Base-by-base conservation (phyloP, 1,140 invertebrate genomes). In the Zophobas atratus region DNA sequence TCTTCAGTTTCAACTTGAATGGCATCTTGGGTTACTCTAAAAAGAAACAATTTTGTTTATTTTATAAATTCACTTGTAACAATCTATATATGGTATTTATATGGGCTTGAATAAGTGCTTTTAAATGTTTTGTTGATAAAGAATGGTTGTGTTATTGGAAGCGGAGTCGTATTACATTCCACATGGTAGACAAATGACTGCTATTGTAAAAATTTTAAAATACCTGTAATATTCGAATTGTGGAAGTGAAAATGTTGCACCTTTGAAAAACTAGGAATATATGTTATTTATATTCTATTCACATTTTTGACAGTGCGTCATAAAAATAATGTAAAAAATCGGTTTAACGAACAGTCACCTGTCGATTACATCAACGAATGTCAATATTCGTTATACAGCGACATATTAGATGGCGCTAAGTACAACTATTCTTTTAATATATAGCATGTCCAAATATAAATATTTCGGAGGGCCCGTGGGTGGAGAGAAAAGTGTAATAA, bases 1-100 rank as follows among this genome's bases (percentile, higher is more conserved):
- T 96, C 86, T 96, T 96, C 82, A 96, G 88, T 85, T 93, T 91
- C 82, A 96, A 89, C 88, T 95, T 95, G 84, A 96, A 95, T 86
- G 95, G 95, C 95, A 96, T 96, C 81, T 81, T 81, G 63, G 5
- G 77, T 49, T 6, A 49, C 48, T 4, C 73, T 75, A 33, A 60
- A 60, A 63, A 20, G 33, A 32, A 2, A 73, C 4, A 73, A 55
- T 55, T 34, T 43, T 46, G n/a, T 41, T 55, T 46, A 3, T 53
- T 53, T 2, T 2, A 53, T 53, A 6, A 2, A 53, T 53, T 53
- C 49, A 53, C 4, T 20, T 20, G 20, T 70, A 70, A 41, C 33
- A 34, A 3, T 35, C 20, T 70, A 36, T 70, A 20, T 70, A 20
- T 70, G 20, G n/a, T 20, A 70, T 70, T 70, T 20, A 38, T 70